These are phyloP conservation scores for Protosalanx chinensis DNA, from an alignment of 2,797 vertebrate species.

Conservation along the genomic window DNA sequence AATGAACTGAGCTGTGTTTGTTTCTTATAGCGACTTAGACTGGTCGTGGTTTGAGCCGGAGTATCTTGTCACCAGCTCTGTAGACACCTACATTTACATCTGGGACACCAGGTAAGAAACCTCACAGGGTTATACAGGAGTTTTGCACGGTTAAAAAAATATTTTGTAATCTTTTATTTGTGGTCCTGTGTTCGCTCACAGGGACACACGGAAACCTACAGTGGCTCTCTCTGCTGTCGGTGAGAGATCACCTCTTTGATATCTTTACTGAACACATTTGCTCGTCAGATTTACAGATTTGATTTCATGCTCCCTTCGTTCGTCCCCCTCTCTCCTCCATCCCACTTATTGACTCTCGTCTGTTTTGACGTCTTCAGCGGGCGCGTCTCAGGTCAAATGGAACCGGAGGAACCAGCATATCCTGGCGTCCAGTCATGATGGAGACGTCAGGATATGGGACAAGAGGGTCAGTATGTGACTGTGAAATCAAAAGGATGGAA, in stretches of 20 bases:
- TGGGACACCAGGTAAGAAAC: slow-evolving; percentile 93
- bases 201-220: slow-evolving; percentile 90
- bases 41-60: slow-evolving; percentile 97
- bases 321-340: background rate
- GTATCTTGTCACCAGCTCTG: slow-evolving; percentile 91
- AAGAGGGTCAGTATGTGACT: slow-evolving; percentile 65
- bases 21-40: slow-evolving; percentile 84
- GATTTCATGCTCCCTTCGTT: too few relatives aligned
- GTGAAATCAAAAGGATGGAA: too few relatives aligned
- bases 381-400: slow-evolving; percentile 98
- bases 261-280: too few relatives aligned
- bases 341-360: background rate
- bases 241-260: slow-evolving; percentile 60
- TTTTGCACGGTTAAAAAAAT: background rate
- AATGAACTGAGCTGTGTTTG: background rate
- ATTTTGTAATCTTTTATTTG: background rate
- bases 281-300: too few relatives aligned
- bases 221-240: slow-evolving; percentile 91
- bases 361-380: slow-evolving; percentile 69
- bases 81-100: slow-evolving; percentile 98
- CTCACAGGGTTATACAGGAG: background rate
- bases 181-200: slow-evolving; percentile 59
- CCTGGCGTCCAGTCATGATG: slow-evolving; percentile 94
- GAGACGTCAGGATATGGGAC: slow-evolving; percentile 96
- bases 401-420: slow-evolving; percentile 88